Percentiles rank a stretch among this genome's conserved stretches.
These are phyloP conservation scores for Acrocephalus scirpaceus DNA, from an alignment of 2,797 vertebrate species.

Conservation along the genomic window DNA sequence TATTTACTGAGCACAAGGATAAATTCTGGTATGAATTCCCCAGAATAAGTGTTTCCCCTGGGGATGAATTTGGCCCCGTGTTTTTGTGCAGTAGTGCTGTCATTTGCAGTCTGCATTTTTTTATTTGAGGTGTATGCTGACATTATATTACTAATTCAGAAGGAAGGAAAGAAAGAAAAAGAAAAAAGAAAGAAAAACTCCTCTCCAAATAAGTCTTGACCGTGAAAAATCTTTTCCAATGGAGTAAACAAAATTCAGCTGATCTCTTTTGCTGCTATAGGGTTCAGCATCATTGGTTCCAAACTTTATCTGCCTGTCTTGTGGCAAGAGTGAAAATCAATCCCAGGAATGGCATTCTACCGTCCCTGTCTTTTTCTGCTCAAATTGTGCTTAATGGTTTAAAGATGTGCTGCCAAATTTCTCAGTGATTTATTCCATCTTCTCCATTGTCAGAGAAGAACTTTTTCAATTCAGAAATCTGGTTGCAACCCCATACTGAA, in stretches of 20 bases:
- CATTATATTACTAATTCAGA: background rate
- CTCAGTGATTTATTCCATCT: constrained; percentile 88
- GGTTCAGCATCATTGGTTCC: constrained; percentile 63
- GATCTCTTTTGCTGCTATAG: constrained; percentile 60
- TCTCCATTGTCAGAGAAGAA: constrained; percentile 82
- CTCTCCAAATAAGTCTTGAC: constrained; percentile 1
- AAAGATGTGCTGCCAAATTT: constrained; percentile 88
- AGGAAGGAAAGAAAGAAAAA: background rate
- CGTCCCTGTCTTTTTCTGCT: constrained; percentile 72
- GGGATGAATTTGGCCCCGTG: background rate
- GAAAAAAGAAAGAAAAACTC: background rate
- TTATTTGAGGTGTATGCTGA: background rate
- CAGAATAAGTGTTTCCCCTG: background rate
- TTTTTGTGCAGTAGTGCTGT: background rate
- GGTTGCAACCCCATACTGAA: constrained; percentile 82
- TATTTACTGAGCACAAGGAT: background rate
- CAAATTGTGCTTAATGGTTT: constrained; percentile 82
- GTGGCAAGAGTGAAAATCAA: constrained; percentile 86
- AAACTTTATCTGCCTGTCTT: constrained; percentile 67
- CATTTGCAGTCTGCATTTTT: background rate
- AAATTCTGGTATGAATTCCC: background rate
- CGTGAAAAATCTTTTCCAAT: constrained; percentile 41
- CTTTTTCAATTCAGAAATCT: constrained; percentile 87
- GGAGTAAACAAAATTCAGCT: constrained; percentile 63
- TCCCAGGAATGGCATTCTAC: constrained; percentile 82